Evolutionary conservation across 1,140 invertebrate species (phyloP).

Genomic region (Pissodes strobi): DNA sequence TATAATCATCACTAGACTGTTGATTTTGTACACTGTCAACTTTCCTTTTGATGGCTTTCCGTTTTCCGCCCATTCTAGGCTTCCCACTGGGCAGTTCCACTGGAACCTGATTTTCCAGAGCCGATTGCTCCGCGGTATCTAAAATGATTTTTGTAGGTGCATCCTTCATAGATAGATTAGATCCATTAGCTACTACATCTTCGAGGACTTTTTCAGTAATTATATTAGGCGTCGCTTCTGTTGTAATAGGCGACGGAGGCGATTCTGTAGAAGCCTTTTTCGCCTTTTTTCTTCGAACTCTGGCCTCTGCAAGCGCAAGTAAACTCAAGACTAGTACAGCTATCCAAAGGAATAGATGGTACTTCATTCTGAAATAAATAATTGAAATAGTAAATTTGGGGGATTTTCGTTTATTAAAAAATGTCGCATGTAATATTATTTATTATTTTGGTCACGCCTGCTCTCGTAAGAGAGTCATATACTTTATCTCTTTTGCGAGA

Average conservation of each 20-base stretch:
- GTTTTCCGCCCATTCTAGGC: constrained; percentile 5
- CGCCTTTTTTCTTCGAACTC: constrained; percentile 39
- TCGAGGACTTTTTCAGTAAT: not conserved
- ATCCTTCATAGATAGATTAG: constrained; percentile 19
- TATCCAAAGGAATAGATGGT: constrained; percentile 19
- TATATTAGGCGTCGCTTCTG: not conserved
- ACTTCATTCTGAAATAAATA: constrained; percentile 34
- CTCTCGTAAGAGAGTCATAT: too few species aligned
- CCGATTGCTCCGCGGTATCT: not conserved
- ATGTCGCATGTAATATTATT: too few species aligned
- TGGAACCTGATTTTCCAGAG: not conserved
- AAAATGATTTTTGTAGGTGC: constrained; percentile 5
- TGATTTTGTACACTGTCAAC: constrained; percentile 41
- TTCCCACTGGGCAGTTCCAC: not conserved
- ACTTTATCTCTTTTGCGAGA: too few species aligned
- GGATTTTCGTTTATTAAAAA: too few species aligned
- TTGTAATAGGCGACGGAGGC: not conserved
- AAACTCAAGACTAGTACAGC: constrained; percentile 31
- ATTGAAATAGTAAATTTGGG: too few species aligned
- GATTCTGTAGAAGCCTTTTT: constrained; percentile 10
- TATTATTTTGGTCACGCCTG: too few species aligned
- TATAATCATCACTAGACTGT: constrained; percentile 37
- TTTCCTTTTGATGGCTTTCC: constrained; percentile 6
- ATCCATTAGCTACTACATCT: not conserved
- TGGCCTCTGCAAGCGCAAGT: constrained; percentile 32